Base-by-base conservation (phyloP, 2,113 vertebrate genomes). In the Burhinus bistriatus region DNA sequence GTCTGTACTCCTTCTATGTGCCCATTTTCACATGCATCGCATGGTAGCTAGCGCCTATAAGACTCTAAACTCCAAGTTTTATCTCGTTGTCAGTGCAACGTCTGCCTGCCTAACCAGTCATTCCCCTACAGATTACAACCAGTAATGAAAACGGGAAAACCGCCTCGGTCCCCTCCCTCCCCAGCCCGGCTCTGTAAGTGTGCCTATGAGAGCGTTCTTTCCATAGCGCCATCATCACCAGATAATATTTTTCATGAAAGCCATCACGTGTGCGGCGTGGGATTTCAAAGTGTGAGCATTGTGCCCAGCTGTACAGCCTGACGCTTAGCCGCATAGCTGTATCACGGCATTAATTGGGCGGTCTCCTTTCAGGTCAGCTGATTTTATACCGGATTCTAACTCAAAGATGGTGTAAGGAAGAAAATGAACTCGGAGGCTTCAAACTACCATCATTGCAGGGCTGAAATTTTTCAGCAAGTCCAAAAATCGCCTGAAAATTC, bases 211-310 rank as follows among this genome's bases (percentile, higher is more conserved):
- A 72, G 84, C 11, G 87, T 97, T 97, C 91, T 95, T 97, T 97
- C 97, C 94, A 93, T 40, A 89, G 94, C 93, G 75, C 94, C 95
- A 93, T 96, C 92, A 96, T 78, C 83, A 72, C 95, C 94, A 95
- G 96, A 92, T 65, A 94, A 94, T 95, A 89, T 96, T 82, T 86
- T 76, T 91, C 83, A 95, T 94, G 83, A 93, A 93, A 97, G 77
- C 73, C 73, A 82, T 76, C 91, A 70, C n/a, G 52, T 89, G 91
- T 19, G 51, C 47, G 83, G 75, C 89, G 58, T 94, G 95, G 91
- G 87, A 25, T 96, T 97, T 95, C 94, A 89, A 93, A 95, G 89
- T 42, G 47, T 42, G 47, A 93, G 69, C 75, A 27, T 38, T 66
- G 90, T 94, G 88, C 83, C 95, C 83, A 91, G 94, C 94, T 95